Evolutionary conservation across 1,140 invertebrate genomes (phyloP), one percentile per base, ranked within the genome.

Genomic region (Bombus impatiens): DNA sequence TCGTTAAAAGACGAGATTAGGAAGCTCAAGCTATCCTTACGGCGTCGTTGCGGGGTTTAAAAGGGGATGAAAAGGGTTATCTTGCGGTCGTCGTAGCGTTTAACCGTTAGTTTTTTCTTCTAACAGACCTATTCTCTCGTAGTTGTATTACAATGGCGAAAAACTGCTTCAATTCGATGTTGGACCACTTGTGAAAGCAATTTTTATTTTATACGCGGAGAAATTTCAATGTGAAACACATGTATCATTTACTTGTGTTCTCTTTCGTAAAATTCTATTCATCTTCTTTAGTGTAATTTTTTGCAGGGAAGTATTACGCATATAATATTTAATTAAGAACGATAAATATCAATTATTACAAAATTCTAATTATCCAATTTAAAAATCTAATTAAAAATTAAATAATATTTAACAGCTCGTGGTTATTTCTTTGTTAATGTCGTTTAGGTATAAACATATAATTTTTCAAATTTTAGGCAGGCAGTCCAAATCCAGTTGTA

Each of bases 401-500:
- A n/a, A n/a, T 53, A 59, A 59, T 59, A 59, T 59, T 28, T 28
- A 4, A n/a, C 12, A 62, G 28, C 3, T 28, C 0, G 8, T 28
- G 10, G 3, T 3, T 28, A 3, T 53, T 53, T 53, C 59, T 62
- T n/a, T n/a, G 25, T 32, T 15, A 67, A 32, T 32, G n/a, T 67
- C 2, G n/a, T 67, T 18, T 18, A 15, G n/a, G 32, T 32, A 3
- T 6, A 65, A 5, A 32, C 13, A 1, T 0, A 62, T 68, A 25
- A 35, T 22, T 37, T 28, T 13, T 70, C 1, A 0, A 3, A 47
- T 93, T 93, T 82, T 84, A 96, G 96, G 91, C 93, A 77, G 96
- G 96, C 25, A 94, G 94, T n/a, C 91, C 90, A 6, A 96, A 96
- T 91, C 96, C 96, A 8, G 87, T 89, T 6, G 95, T 95, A 9